Evolutionary conservation across 2,797 vertebrate genomes (phyloP).

Genomic region (Halcyon chelicuti): DNA sequence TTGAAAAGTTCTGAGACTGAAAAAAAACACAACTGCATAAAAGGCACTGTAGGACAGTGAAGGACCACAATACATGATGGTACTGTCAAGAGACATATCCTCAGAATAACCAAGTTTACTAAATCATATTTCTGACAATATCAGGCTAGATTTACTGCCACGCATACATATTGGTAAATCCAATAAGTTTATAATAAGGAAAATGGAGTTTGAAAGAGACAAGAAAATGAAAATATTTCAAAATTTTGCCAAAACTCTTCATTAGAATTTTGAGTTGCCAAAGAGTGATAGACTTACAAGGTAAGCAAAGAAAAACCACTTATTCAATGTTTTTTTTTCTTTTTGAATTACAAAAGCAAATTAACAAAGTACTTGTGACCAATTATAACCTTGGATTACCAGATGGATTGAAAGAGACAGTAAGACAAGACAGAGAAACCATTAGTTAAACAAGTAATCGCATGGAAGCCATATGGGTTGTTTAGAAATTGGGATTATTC

Average conservation of each 20-base stretch:
- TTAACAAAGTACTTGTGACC: constrained; percentile 14
- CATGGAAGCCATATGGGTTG: constrained; percentile 49
- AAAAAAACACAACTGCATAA: not conserved
- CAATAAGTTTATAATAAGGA: not conserved
- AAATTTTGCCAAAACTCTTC: not conserved
- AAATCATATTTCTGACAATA: not conserved
- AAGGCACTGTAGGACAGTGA: constrained; percentile 27
- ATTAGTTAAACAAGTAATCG: constrained; percentile 62
- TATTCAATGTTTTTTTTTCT: not conserved
- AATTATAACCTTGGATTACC: constrained; percentile 33
- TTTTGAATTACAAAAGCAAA: not conserved
- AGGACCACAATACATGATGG: constrained; percentile 9
- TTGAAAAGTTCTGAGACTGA: constrained; percentile 24
- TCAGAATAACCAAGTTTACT: constrained; percentile 10
- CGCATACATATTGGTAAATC: not conserved
- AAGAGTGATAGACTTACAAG: not conserved
- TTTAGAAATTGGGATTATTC: constrained; percentile 65
- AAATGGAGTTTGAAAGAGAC: not conserved
- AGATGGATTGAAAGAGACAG: constrained; percentile 54
- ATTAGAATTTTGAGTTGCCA: not conserved
- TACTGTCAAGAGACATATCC: constrained; percentile 21
- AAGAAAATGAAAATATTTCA: not conserved
- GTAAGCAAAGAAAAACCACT: not conserved
- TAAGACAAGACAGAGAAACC: constrained; percentile 31
- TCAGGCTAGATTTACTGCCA: not conserved